Evolutionary conservation across 1,140 invertebrate genomes (phyloP).

Genomic region (Lithobius niger): DNA sequence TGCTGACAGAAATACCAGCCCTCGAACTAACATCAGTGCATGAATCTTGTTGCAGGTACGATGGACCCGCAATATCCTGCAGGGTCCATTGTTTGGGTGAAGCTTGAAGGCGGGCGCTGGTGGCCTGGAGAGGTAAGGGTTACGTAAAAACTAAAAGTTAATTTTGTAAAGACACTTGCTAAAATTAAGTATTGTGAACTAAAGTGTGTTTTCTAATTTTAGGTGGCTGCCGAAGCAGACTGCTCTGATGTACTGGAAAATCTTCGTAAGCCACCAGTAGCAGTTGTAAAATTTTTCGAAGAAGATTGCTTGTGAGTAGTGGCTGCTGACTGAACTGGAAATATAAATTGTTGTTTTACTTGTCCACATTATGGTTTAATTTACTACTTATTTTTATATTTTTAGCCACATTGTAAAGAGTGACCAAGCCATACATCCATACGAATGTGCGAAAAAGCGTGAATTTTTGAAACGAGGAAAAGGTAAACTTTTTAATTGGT

Average conservation of each 20-base stretch:
- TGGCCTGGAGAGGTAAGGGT: constrained; percentile 10
- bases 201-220: neutral
- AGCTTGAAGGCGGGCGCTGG: constrained; percentile 10
- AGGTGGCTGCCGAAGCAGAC: neutral
- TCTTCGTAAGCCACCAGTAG: constrained; percentile 1
- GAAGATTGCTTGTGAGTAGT: constrained; percentile 9
- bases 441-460: constrained; percentile 1
- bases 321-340: neutral
- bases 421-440: constrained; percentile 6
- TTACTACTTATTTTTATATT: too few relatives aligned
- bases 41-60: too few relatives aligned
- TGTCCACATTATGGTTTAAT: neutral
- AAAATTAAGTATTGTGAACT: too few relatives aligned
- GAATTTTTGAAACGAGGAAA: constrained; percentile 10
- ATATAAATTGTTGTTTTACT: neutral
- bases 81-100: constrained; percentile 12
- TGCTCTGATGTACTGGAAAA: constrained; percentile 3
- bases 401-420: constrained; percentile 7
- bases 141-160: too few relatives aligned
- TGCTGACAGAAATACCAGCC: too few relatives aligned
- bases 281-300: constrained; percentile 13
- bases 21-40: too few relatives aligned
- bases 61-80: constrained; percentile 1
- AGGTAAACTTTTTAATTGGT: too few relatives aligned
- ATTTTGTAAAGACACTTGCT: too few relatives aligned